Percentiles rank a stretch among this genome's conserved stretches.
These are phyloP conservation scores for Hirtodrosophila duncani DNA, from an alignment of 2,888 invertebrate genomes.

Conservation along the genomic window DNA sequence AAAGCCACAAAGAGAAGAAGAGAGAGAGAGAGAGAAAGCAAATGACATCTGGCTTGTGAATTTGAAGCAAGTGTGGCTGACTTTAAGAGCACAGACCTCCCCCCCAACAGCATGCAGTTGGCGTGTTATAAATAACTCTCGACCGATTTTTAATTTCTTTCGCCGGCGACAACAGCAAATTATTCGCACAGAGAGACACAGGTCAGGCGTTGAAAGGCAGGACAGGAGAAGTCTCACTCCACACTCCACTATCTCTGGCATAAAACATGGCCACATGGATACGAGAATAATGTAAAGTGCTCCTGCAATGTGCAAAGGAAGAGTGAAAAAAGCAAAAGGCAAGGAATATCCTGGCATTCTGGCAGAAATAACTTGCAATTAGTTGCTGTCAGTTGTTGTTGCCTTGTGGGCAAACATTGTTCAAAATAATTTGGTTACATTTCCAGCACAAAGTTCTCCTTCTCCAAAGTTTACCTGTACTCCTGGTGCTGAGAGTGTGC, in stretches of 20 bases:
- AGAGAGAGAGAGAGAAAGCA: too few relatives aligned
- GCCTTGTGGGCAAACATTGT: conserved; percentile 24
- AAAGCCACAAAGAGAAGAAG: conserved; percentile 2
- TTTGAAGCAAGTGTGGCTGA: conserved; percentile 1
- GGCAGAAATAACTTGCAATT: conserved; percentile 55
- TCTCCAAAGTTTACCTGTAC: too few relatives aligned
- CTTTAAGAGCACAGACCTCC: conserved; percentile 22
- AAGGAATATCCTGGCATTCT: conserved; percentile 1
- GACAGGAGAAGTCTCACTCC: conserved; percentile 5
- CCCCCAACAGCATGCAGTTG: conserved; percentile 12
- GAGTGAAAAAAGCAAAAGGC: conserved; percentile 16
- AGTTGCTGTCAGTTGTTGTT: conserved; percentile 52
- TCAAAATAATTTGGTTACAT: conserved; percentile 40
- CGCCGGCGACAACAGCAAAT: conserved; percentile 52
- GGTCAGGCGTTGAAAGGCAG: conserved; percentile 21
- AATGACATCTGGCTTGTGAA: not conserved
- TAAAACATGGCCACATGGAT: conserved; percentile 25
- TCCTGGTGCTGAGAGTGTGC: too few relatives aligned
- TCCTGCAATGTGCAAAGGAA: conserved; percentile 9
- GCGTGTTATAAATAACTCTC: conserved; percentile 34
- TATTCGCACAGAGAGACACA: conserved; percentile 31
- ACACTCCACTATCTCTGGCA: too few relatives aligned
- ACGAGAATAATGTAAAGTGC: conserved; percentile 31
- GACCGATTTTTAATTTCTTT: conserved; percentile 46
- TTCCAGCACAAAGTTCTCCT: too few relatives aligned